phyloP scores from a whole-genome alignment of 2,888 invertebrate species.

The Eubasilissa splendida region DNA sequence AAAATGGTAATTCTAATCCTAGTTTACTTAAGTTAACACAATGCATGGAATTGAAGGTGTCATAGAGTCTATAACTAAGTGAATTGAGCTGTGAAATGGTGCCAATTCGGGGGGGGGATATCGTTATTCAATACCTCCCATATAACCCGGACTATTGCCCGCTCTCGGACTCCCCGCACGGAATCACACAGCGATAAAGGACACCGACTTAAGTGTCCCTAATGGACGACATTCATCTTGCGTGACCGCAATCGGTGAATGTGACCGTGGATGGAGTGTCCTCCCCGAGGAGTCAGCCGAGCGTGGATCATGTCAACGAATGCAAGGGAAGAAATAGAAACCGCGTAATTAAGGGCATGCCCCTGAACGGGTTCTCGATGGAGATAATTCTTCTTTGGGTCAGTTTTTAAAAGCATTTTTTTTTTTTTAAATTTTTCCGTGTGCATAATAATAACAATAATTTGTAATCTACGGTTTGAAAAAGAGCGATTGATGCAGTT shows the following conservation, averaged over 20 bases:
- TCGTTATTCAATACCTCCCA: background rate
- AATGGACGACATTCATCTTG: background rate
- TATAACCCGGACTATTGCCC: background rate
- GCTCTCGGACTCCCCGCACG: background rate
- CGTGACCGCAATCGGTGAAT: slow-evolving; percentile 20
- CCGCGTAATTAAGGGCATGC: slow-evolving; percentile 2
- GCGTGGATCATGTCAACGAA: slow-evolving; percentile 1
- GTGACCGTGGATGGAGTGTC: background rate
- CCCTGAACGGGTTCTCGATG: background rate
- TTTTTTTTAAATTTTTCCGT: too few species aligned
- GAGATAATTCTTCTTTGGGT: background rate
- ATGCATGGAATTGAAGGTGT: too few species aligned
- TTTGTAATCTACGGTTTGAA: too few species aligned
- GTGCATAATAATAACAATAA: too few species aligned
- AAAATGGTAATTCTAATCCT: too few species aligned
- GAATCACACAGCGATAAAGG: background rate
- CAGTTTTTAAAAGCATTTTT: background rate
- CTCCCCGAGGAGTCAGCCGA: background rate
- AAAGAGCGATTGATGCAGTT: too few species aligned
- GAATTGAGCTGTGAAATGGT: too few species aligned
- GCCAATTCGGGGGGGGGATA: too few species aligned
- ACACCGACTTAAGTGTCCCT: background rate
- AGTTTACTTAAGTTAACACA: too few species aligned
- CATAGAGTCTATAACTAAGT: too few species aligned
- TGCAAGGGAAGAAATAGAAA: slow-evolving; percentile 16